A percentile compares a stretch with the other conserved stretches of the same genome.
phyloP scores from a whole-genome alignment of 2,113 vertebrate genomes.

The Nipponia nippon region DNA sequence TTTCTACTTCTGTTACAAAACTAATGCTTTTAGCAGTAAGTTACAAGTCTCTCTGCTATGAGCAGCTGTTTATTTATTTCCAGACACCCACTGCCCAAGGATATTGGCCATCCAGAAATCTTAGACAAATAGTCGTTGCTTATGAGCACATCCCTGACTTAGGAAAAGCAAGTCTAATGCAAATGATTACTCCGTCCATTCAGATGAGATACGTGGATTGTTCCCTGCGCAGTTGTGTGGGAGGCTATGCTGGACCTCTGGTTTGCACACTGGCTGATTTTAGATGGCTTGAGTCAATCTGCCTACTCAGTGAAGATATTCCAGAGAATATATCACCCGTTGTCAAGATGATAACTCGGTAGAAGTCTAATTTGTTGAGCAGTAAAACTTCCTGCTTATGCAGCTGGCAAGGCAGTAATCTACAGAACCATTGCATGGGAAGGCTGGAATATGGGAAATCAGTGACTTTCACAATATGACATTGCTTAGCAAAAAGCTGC shows the following conservation, averaged over 20 bases:
- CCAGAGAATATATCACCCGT: neutral
- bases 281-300: neutral
- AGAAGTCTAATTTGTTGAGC: conserved; percentile 24
- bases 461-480: conserved; percentile 18
- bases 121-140: neutral
- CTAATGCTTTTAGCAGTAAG: neutral
- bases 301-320: neutral
- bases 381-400: conserved; percentile 26
- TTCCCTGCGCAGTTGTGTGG: neutral
- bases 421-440: neutral
- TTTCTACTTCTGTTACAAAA: neutral
- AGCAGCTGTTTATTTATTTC: neutral
- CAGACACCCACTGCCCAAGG: neutral
- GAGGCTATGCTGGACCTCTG: neutral
- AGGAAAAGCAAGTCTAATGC: neutral
- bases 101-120: neutral
- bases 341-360: neutral
- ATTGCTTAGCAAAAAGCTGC: conserved; percentile 9
- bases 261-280: neutral
- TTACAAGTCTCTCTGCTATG: neutral
- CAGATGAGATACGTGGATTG: neutral
- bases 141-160: neutral
- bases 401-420: neutral
- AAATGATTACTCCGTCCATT: neutral
- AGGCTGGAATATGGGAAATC: neutral